Base-by-base conservation (phyloP, 1,140 invertebrate genomes). In the Aphaenogaster floridana region DNA sequence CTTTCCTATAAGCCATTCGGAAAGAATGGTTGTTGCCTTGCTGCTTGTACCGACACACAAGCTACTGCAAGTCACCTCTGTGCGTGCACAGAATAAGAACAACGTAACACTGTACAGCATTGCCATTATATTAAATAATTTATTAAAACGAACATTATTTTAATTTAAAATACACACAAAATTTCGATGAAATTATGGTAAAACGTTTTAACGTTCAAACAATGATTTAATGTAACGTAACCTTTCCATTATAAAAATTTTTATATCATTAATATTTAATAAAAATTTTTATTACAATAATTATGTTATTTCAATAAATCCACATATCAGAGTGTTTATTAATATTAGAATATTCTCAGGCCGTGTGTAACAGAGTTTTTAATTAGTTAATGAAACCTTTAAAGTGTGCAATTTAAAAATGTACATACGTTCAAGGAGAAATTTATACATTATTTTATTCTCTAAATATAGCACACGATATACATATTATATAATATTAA, bases 1-100 rank as follows among this genome's bases (percentile, higher is more conserved):
- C 69, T 74, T 61, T 84, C 45, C 69, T 39, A 61, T 83, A 83
- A 74, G 54, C 68, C 52, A 83, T 39, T 63, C 42, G 80, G 69
- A 61, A 61, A 61, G 52, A 72, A 83, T 48, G 68, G 42, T 13
- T 74, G 45, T 59, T 61, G 39, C 39, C 21, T 45, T 36, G 21
- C 54, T 21, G 52, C 45, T 48, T 28, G 54, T 39, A 50, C 28
- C 50, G 50, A 28, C n/a, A 28, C 28, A 28, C 28, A 36, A 72
- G 15, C 66, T 57, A 34, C 13, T 54, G 52, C 68, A 72, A 84
- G 59, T 84, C 36, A 21, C 4, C 45, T 63, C 48, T 21, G n/a
- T 39, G 42, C 52, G 39, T 74, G 21, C 17, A 15, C 11, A 48
- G 4, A 59, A 61, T 52, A 48, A 66, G 52, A 71, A 57, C 21